These are phyloP conservation scores for Agrotis ipsilon DNA, from an alignment of 2,888 invertebrate species.

Conservation along the genomic window DNA sequence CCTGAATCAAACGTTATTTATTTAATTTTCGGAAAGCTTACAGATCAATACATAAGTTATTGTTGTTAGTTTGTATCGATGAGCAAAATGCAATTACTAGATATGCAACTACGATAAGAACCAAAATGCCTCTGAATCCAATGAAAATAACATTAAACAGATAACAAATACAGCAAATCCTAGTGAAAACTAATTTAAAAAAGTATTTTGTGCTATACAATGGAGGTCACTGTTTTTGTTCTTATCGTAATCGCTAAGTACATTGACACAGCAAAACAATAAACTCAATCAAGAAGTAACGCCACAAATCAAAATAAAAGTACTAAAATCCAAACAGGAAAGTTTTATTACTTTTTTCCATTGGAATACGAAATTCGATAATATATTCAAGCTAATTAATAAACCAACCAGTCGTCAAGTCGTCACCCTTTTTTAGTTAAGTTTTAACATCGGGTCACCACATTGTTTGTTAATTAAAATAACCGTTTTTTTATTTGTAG, in stretches of 20 bases:
- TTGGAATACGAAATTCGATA: conserved; percentile 39
- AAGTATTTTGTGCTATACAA: too few species aligned
- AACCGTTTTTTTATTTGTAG: conserved; percentile 56
- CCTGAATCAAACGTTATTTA: neutral
- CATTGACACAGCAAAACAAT: neutral
- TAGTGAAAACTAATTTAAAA: too few species aligned
- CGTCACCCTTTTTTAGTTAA: conserved; percentile 50
- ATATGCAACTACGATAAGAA: too few species aligned
- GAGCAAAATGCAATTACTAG: neutral
- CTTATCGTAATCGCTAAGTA: too few species aligned
- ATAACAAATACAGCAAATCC: too few species aligned
- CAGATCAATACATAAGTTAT: too few species aligned
- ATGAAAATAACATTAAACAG: too few species aligned
- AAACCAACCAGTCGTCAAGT: conserved; percentile 41
- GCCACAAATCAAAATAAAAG: conserved; percentile 9
- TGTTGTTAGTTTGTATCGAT: neutral
- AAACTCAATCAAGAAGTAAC: conserved; percentile 2
- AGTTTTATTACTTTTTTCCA: conserved; percentile 50
- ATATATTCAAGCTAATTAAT: conserved; percentile 59
- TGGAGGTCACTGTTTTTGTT: too few species aligned
- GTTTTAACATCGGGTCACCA: conserved; percentile 41
- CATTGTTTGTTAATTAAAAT: conserved; percentile 62
- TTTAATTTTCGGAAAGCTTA: too few species aligned
- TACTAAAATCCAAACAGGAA: conserved; percentile 38
- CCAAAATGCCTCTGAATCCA: too few species aligned